phyloP scores from a whole-genome alignment of 1,140 invertebrate genomes.

The Drosophila ohnishii region DNA sequence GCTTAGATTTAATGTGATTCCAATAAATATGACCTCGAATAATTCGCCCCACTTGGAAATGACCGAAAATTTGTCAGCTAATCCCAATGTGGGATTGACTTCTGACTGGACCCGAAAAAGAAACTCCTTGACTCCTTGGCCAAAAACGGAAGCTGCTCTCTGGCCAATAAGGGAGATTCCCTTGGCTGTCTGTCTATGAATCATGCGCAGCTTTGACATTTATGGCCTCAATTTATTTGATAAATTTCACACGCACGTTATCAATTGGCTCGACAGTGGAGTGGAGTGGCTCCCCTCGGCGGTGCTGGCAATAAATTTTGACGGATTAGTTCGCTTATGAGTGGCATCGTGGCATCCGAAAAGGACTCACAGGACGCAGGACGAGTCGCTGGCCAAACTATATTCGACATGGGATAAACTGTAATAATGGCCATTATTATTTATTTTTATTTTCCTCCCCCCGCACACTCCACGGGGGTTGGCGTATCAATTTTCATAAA shows the following conservation, averaged over 20 bases:
- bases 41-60: slow-evolving; percentile 24
- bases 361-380: slow-evolving; percentile 36
- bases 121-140: slow-evolving; percentile 27
- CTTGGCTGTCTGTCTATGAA: slow-evolving; percentile 56
- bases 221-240: slow-evolving; percentile 81
- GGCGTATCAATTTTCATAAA: slow-evolving; percentile 79
- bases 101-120: slow-evolving; percentile 6
- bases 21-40: slow-evolving; percentile 45
- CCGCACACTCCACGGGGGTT: slow-evolving; percentile 25
- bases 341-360: slow-evolving; percentile 50
- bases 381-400: slow-evolving; percentile 48
- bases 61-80: slow-evolving; percentile 61
- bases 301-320: slow-evolving; percentile 76
- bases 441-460: slow-evolving; percentile 68
- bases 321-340: slow-evolving; percentile 80
- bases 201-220: slow-evolving; percentile 77
- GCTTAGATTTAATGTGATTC: slow-evolving; percentile 48
- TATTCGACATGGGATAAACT: slow-evolving; percentile 73
- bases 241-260: slow-evolving; percentile 82
- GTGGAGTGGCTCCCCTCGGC: slow-evolving; percentile 35
- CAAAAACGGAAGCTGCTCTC: slow-evolving; percentile 55
- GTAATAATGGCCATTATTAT: slow-evolving; percentile 79
- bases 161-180: slow-evolving; percentile 55
- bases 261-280: slow-evolving; percentile 62
- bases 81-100: slow-evolving; percentile 48